These are phyloP conservation scores for Busseola fusca DNA, from an alignment of 2,888 invertebrate species.

Conservation along the genomic window DNA sequence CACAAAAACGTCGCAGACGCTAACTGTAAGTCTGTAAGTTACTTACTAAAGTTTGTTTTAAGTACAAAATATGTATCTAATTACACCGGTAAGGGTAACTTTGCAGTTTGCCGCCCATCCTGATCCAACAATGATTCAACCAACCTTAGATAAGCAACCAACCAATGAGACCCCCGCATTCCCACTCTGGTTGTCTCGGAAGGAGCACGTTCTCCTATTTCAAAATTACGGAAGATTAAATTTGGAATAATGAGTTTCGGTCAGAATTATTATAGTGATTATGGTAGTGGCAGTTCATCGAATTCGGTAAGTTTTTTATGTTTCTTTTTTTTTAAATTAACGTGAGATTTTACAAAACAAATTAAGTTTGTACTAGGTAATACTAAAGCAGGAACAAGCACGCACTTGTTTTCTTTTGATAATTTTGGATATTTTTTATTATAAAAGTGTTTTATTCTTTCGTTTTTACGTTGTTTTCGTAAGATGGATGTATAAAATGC, in stretches of 20 bases:
- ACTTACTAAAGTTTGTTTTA: slow-evolving; percentile 34
- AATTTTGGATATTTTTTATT: background rate
- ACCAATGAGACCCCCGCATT: slow-evolving; percentile 42
- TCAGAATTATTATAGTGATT: slow-evolving; percentile 69
- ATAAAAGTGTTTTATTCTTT: background rate
- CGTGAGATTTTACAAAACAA: background rate
- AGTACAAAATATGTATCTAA: slow-evolving; percentile 39
- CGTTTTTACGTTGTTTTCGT: background rate
- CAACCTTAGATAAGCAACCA: too few relatives aligned
- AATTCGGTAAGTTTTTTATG: slow-evolving; percentile 71
- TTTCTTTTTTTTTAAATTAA: background rate
- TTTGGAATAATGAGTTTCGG: slow-evolving; percentile 60
- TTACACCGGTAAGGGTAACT: slow-evolving; percentile 29
- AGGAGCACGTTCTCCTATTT: slow-evolving; percentile 53
- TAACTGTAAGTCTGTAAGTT: too few relatives aligned
- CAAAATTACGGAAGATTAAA: slow-evolving; percentile 55
- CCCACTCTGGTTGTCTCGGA: slow-evolving; percentile 49
- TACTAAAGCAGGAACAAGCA: slow-evolving; percentile 11
- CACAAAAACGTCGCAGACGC: slow-evolving; percentile 3
- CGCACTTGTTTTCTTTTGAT: slow-evolving; percentile 32
- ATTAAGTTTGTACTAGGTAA: background rate
- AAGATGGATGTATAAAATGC: background rate
- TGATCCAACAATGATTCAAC: background rate
- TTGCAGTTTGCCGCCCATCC: slow-evolving; percentile 22
- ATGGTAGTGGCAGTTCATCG: slow-evolving; percentile 72